Evolutionary conservation across 2,113 vertebrate species (phyloP), one percentile per base, ranked within the genome.

Genomic region (Lipotes vexillifer): DNA sequence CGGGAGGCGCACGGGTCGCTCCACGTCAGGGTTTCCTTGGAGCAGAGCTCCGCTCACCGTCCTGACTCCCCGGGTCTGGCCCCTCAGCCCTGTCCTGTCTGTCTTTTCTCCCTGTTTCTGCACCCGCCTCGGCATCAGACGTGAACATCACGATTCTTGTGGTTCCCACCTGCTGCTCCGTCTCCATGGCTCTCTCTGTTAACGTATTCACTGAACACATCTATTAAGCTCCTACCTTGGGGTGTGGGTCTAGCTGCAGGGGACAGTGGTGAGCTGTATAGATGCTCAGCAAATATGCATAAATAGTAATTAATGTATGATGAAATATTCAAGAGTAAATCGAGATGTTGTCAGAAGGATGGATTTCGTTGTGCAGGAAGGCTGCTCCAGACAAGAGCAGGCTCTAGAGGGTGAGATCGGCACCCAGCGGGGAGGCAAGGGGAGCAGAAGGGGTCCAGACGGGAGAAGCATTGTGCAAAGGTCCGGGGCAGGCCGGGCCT

Each of bases 401-500:
- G 31, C 49, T 33, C 68, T 82, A 4, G 14, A 27, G 8, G 1
- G 2, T 4, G 55, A 49, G 31, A 9, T 38, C 15, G 25, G 2
- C 23, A 25, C 41, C n/a, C 10, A 20, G 68, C 6, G 6, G 41
- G 49, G 11, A 36, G 21, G 65, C 18, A 3, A 9, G 2, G 46
- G 17, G 2, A 3, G 31, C 2, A 5, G 41, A 18, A 23, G 52
- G 18, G 31, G 33, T 10, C 29, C 20, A 4, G 46, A 63, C 20
- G 31, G 36, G 69, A 61, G 55, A 44, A 59, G 49, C 78, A 0
- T 0, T 0, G 0, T 13, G 52, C n/a, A 14, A 6, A 72, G 66
- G 27, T 74, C n/a, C 7, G 21, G 33, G 57, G 18, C 90, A 29
- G 80, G 4, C 13, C 59, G 3, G 57, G 36, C 66, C 46, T 36